Percentiles rank a stretch among this genome's conserved stretches.
phyloP scores from a whole-genome alignment of 2,797 vertebrate species.

The Tamandua tetradactyla region DNA sequence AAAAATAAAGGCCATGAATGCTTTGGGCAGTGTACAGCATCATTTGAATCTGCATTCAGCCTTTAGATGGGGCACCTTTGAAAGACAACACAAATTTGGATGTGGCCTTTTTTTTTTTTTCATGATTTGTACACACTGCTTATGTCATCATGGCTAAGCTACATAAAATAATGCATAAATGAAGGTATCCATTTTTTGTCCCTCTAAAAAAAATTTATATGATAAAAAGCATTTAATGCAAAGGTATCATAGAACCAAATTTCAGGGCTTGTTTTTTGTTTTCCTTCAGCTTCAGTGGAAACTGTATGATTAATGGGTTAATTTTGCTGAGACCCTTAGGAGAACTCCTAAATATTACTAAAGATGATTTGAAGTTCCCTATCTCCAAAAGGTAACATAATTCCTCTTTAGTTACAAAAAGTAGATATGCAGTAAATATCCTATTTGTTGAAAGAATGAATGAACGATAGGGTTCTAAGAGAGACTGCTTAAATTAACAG shows the following conservation, averaged over 20 bases:
- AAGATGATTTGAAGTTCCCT: neutral
- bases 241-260: constrained; percentile 19
- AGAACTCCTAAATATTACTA: constrained; percentile 22
- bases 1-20: neutral
- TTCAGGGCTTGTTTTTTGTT: neutral
- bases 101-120: neutral
- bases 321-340: neutral
- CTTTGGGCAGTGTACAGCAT: neutral
- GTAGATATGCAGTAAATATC: constrained; percentile 25
- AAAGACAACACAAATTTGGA: constrained; percentile 10
- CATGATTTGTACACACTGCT: neutral
- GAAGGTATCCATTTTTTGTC: neutral
- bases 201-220: neutral
- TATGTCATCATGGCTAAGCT: neutral
- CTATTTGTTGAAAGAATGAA: constrained; percentile 39
- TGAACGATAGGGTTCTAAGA: neutral
- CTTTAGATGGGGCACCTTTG: neutral
- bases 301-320: neutral
- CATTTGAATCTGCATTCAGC: neutral
- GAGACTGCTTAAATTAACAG: constrained; percentile 59
- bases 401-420: neutral
- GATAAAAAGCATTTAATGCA: neutral
- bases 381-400: constrained; percentile 9
- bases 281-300: neutral
- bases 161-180: neutral